These are phyloP conservation scores for Tympanuchus pallidicinctus DNA, from an alignment of 2,113 vertebrate species.

Conservation along the genomic window DNA sequence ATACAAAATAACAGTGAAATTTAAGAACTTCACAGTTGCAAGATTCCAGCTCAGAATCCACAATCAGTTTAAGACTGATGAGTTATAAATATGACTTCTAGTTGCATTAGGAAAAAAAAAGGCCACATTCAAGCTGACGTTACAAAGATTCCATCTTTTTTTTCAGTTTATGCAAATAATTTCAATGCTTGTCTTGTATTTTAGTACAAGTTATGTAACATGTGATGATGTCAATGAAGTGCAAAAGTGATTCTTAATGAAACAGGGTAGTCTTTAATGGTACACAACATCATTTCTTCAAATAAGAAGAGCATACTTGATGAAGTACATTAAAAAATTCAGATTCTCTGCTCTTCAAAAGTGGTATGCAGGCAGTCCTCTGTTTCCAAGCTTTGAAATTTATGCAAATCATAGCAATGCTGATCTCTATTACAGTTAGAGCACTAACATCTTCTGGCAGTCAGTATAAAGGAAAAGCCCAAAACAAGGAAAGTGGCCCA, in stretches of 20 bases:
- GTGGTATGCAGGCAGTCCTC: neutral
- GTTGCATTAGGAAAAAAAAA: constrained; percentile 6
- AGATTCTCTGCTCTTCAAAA: neutral
- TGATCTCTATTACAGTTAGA: neutral
- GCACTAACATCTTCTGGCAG: neutral
- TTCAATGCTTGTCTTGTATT: neutral
- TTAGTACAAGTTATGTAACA: neutral
- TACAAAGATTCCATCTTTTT: neutral
- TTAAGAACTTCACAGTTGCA: neutral
- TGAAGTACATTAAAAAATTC: neutral
- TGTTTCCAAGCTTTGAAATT: neutral
- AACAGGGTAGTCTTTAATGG: neutral
- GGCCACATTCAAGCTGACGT: neutral
- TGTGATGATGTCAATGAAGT: neutral
- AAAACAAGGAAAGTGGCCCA: neutral
- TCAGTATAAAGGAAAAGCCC: neutral
- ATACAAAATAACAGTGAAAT: constrained; percentile 1
- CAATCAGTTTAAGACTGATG: neutral
- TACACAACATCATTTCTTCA: neutral
- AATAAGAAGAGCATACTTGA: neutral
- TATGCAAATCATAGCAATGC: neutral
- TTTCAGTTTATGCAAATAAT: constrained; percentile 5
- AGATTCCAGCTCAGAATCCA: neutral
- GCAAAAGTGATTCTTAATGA: neutral
- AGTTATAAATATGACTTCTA: constrained; percentile 5